Base-by-base conservation (phyloP, 2,797 vertebrate species). In the Notolepis coatsorum region DNA sequence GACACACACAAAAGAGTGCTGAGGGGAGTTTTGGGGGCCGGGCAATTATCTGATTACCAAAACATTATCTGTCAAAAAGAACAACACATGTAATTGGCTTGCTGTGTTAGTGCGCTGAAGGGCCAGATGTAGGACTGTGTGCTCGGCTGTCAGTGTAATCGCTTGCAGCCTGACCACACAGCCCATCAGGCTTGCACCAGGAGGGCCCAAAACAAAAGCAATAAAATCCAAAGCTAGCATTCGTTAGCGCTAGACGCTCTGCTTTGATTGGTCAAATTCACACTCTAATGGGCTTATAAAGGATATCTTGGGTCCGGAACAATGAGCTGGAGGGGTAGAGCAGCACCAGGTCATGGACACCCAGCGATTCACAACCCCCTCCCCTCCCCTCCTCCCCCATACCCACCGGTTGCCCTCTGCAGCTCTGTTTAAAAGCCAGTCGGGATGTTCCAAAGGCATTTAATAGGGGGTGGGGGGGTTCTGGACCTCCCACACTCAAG, bases 231-330 rank as follows among this genome's bases (percentile, higher is more conserved):
- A 57, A 31, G 69, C 76, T 61, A 69, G 82, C 83, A 68, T 90
- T 90, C 82, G 88, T 89, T 86, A 88, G 82, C 61, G 62, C 79
- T 75, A 89, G 80, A 79, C 76, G 67, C 83, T 82, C 61, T 67
- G 65, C 71, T 87, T 87, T 91, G 89, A 88, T 91, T 90, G 88
- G 85, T 84, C 75, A 85, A 87, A 88, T 89, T 86, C 78, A 81
- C 86, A 82, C 75, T 82, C 79, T 91, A 91, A 91, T 90, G 65
- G 86, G 87, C 89, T 90, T 87, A 90, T 91, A 90, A 92, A 90
- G 79, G 79, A 89, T 85, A 85, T 81, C 75, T 87, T 84, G 81
- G 84, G 77, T 69, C 60, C 71, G 85, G 83, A 91, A 91, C 90
- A 90, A 88, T 88, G 84, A 89, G 86, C 84, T 85, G 67, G 64